Conservation (phyloP, 2,888 invertebrate species). For the Oxyteleia sp. region DNA sequence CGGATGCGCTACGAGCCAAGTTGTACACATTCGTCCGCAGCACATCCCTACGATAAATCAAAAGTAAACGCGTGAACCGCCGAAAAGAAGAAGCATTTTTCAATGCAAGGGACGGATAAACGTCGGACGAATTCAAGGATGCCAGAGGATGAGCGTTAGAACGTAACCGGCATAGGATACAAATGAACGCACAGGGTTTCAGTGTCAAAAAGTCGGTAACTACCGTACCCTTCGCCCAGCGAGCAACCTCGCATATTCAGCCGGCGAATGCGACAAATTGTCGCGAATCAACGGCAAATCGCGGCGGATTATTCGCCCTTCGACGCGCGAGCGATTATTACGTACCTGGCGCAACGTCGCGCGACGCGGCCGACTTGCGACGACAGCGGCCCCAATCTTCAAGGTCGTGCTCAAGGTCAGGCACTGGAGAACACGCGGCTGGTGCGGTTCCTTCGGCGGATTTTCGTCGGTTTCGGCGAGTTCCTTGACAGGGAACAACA, state of each 20-base stretch:
- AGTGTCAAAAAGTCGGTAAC: conserved; percentile 10
- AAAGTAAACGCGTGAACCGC: conserved; percentile 15
- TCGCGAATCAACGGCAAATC: conserved; percentile 45
- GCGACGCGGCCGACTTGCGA: conserved; percentile 33
- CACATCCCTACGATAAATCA: conserved; percentile 42
- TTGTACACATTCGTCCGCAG: conserved; percentile 30
- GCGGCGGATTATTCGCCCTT: conserved; percentile 36
- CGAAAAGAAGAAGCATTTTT: conserved; percentile 23
- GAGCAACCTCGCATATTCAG: conserved; percentile 12
- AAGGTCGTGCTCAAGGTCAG: conserved; percentile 60
- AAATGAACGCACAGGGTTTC: conserved; percentile 3
- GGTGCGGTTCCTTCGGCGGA: not conserved
- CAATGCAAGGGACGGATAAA: conserved; percentile 22
- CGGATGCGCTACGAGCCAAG: conserved; percentile 30
- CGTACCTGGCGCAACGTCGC: conserved; percentile 58
- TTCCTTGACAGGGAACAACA: conserved; percentile 40
- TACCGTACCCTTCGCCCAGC: not conserved
- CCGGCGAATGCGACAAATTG: conserved; percentile 4
- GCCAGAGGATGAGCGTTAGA: not conserved
- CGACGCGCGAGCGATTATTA: conserved; percentile 33
- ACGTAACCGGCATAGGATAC: conserved; percentile 9
- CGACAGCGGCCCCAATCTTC: no score
- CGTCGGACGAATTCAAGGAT: not conserved
- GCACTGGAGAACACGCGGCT: conserved; percentile 23
- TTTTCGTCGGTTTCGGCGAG: not conserved